Percentiles rank a stretch among this genome's conserved stretches.
Evolutionary conservation across 2,113 vertebrate genomes (phyloP).

Genomic region (Cebus imitator): DNA sequence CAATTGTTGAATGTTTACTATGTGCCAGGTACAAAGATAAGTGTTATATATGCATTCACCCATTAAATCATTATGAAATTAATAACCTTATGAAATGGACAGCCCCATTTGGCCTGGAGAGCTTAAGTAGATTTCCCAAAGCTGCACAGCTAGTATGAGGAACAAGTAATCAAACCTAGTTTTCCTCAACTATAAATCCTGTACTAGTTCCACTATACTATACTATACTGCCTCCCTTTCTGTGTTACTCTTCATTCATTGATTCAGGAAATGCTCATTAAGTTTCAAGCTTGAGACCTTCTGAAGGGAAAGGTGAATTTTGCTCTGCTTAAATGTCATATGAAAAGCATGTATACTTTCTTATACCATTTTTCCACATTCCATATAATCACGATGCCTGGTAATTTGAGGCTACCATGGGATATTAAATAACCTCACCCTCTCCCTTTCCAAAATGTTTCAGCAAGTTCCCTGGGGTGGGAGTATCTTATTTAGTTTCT

Average conservation of each 20-base stretch:
- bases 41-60: background rate
- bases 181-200: background rate
- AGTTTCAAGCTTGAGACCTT: background rate
- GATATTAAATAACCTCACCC: background rate
- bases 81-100: constrained; percentile 28
- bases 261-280: constrained; percentile 2
- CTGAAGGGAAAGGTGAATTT: background rate
- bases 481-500: constrained; percentile 1
- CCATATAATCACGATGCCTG: background rate
- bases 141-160: background rate
- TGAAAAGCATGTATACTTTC: constrained; percentile 3
- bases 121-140: background rate
- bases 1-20: background rate
- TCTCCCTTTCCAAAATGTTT: background rate
- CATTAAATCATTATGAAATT: background rate
- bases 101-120: background rate
- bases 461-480: background rate
- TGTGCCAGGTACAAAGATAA: background rate
- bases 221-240: background rate
- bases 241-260: constrained; percentile 5
- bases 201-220: background rate
- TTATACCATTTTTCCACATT: background rate
- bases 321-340: background rate
- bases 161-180: background rate
- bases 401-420: background rate